Evolutionary conservation across 2,113 vertebrate genomes (phyloP).

Genomic region (Danionella cerebrum): DNA sequence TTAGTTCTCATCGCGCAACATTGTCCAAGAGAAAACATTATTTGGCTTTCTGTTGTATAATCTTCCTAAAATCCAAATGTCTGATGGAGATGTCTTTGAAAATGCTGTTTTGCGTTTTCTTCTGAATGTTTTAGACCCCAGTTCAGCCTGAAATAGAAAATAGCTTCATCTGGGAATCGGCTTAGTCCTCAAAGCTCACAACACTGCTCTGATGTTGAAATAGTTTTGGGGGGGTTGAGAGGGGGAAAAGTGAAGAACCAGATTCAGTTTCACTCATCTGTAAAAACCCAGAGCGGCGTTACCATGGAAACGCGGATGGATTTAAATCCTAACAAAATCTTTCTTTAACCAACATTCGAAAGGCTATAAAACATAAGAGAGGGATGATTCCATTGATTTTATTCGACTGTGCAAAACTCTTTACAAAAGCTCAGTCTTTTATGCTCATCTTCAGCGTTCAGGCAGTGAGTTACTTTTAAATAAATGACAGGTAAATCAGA

Average conservation of each 20-base stretch:
- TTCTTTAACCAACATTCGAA: conserved; percentile 40
- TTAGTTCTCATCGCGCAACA: too few species aligned
- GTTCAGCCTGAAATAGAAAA: conserved; percentile 60
- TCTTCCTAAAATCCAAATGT: not conserved
- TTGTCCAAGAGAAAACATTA: not conserved
- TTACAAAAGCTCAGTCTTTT: not conserved
- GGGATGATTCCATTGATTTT: conserved; percentile 30
- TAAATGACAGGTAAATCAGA: conserved; percentile 37
- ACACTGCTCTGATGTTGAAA: conserved; percentile 54
- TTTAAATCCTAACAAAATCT: conserved; percentile 39
- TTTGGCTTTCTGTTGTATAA: not conserved
- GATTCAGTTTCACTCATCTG: conserved; percentile 58
- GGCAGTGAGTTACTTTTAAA: conserved; percentile 9
- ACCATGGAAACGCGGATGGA: conserved; percentile 63
- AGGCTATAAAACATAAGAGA: conserved; percentile 35
- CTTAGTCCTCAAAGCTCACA: conserved; percentile 68
- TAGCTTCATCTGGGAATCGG: conserved; percentile 64
- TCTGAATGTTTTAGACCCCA: conserved; percentile 47
- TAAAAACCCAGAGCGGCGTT: conserved; percentile 55
- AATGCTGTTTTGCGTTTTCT: conserved; percentile 34
- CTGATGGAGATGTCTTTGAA: not conserved
- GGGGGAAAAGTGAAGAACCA: conserved; percentile 27
- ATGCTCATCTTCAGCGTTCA: conserved; percentile 7
- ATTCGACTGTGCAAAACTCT: conserved; percentile 23
- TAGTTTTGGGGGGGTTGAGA: conserved; percentile 37